Conservation (phyloP, 1,140 invertebrate species). For the Ephestia elutella region DNA sequence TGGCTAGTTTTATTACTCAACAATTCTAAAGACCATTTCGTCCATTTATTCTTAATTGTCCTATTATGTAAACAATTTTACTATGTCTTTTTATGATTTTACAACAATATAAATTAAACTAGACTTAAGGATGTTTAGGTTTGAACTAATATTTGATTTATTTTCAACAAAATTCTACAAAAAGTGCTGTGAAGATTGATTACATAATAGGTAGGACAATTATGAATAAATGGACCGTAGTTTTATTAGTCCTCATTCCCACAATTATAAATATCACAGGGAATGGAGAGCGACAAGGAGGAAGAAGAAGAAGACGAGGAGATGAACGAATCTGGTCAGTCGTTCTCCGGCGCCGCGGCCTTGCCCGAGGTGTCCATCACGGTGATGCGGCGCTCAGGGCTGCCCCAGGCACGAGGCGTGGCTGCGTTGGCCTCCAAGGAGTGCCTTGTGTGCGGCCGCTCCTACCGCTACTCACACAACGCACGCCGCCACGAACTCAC, state of each 20-base stretch:
- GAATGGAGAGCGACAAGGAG: conserved; percentile 60
- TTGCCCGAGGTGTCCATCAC: conserved; percentile 68
- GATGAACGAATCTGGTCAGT: conserved; percentile 27
- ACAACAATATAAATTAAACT: too few relatives aligned
- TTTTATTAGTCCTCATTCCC: too few relatives aligned
- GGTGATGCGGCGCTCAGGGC: conserved; percentile 55
- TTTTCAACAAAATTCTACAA: too few relatives aligned
- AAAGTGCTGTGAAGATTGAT: too few relatives aligned
- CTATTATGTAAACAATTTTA: too few relatives aligned
- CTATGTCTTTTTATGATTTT: too few relatives aligned
- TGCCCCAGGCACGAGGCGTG: conserved; percentile 61
- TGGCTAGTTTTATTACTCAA: background rate
- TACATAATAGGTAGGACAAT: too few relatives aligned
- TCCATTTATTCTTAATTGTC: too few relatives aligned
- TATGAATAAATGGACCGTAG: too few relatives aligned
- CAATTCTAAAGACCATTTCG: too few relatives aligned
- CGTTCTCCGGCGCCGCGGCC: conserved; percentile 33
- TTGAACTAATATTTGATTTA: too few relatives aligned
- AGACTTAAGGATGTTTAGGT: too few relatives aligned
- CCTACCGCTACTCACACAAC: conserved; percentile 71
- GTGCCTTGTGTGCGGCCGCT: conserved; percentile 67
- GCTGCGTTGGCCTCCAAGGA: conserved; percentile 70
- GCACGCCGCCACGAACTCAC: conserved; percentile 69
- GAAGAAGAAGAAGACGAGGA: conserved; percentile 57
- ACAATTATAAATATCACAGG: conserved; percentile 28